phyloP scores from a whole-genome alignment of 2,888 invertebrate species.

The Boloria euphrosyne region DNA sequence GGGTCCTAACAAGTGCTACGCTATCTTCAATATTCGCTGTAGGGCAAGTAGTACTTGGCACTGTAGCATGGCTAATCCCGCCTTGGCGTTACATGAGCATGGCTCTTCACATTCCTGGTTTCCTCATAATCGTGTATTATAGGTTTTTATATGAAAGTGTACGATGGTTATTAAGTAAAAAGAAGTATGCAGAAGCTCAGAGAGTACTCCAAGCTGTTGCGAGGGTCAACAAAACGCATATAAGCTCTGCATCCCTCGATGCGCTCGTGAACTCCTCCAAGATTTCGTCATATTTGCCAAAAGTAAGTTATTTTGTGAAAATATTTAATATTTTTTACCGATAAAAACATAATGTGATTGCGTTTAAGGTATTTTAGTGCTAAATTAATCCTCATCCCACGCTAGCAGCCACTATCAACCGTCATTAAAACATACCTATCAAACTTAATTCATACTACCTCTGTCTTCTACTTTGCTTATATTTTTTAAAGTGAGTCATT shows the following conservation, averaged over 20 bases:
- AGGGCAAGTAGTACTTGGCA: constrained; percentile 86
- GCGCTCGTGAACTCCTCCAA: constrained; percentile 25
- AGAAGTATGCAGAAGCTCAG: constrained; percentile 83
- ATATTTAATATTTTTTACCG: too few relatives aligned
- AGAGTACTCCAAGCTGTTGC: constrained; percentile 53
- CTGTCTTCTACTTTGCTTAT: too few relatives aligned
- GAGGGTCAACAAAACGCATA: constrained; percentile 29
- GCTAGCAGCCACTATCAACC: too few relatives aligned
- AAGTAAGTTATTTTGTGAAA: constrained; percentile 16
- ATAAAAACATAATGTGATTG: too few relatives aligned
- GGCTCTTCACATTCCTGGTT: constrained; percentile 85
- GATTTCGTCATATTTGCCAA: not conserved
- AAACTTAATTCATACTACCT: too few relatives aligned
- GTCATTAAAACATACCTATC: too few relatives aligned
- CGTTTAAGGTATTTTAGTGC: too few relatives aligned
- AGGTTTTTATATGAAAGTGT: constrained; percentile 85
- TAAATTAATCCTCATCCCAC: too few relatives aligned
- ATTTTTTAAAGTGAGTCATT: too few relatives aligned
- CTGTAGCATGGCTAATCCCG: constrained; percentile 84
- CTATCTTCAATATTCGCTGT: constrained; percentile 87
- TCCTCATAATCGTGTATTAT: constrained; percentile 84
- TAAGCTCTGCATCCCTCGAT: constrained; percentile 31
- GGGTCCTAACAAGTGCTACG: constrained; percentile 86
- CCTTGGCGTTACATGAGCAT: constrained; percentile 87
- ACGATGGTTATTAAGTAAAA: constrained; percentile 88